These are phyloP conservation scores for Oceanodroma tethys DNA, from an alignment of 2,113 vertebrate species.

Conservation along the genomic window DNA sequence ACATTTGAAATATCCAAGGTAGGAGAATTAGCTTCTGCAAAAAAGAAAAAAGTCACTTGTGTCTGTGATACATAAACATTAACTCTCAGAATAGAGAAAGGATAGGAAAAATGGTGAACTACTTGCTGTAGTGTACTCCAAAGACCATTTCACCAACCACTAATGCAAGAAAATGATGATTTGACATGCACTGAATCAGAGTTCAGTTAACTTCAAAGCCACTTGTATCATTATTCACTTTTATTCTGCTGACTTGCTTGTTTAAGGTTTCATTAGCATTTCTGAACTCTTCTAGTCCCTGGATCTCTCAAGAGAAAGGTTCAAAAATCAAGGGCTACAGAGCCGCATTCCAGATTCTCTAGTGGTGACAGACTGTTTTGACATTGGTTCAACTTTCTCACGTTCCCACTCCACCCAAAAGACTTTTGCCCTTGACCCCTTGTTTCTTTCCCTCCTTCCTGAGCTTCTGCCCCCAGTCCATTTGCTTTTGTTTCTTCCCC, in stretches of 20 bases:
- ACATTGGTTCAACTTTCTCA: not conserved
- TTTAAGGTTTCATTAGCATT: not conserved
- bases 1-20: constrained; percentile 30
- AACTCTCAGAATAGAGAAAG: not conserved
- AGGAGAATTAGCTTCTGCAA: not conserved
- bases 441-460: not conserved
- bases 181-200: not conserved
- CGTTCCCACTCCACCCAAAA: not conserved
- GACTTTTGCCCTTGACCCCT: not conserved
- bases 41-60: not conserved
- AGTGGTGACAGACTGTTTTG: not conserved
- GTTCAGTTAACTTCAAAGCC: not conserved
- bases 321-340: not conserved
- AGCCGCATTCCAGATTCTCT: not conserved
- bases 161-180: not conserved
- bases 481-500: not conserved
- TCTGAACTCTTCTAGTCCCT: not conserved
- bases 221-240: not conserved
- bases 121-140: not conserved
- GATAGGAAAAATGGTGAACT: not conserved
- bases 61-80: not conserved
- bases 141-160: not conserved
- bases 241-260: not conserved
- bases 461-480: not conserved
- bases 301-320: not conserved